Evolutionary conservation across 1,140 invertebrate genomes (phyloP), one percentile per base, ranked within the genome.

Genomic region (Lucilia sericata): DNA sequence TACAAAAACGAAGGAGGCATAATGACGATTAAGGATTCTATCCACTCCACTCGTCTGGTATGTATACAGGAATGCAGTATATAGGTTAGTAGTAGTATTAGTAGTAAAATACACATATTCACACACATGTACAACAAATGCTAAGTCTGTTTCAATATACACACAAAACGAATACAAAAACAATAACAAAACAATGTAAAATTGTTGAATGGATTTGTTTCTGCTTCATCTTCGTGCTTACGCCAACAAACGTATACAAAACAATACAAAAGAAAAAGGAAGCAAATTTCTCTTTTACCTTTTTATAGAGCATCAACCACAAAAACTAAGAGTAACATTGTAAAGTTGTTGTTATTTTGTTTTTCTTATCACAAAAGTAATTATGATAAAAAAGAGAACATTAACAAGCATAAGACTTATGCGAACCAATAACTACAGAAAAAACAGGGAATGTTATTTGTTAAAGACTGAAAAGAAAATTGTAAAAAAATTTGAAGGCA

Each of bases 51-150:
- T 49, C n/a, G 14, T 65, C 14, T 65, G 14, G 17, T 70, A 25
- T 70, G 65, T 80, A 80, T 80, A 80, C 76, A 80, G 76, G 47
- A 80, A 80, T 80, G 76, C 76, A 80, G 76, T 80, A 80, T 80
- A 80, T 80, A 80, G 76, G 76, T 80, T 80, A 80, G 76, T 80
- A 80, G 76, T 80, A 80, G 42, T 51, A 19, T 7, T 21, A 70
- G 42, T 51, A 19, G 21, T 21, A 70, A 70, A 10, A 70, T 5
- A 60, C 55, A n/a, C 14, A 60, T 3, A n/a, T 5, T 42, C 42
- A 42, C 55, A 60, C 55, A 60, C 55, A 60, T 3, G 14, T 60
- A 60, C 17, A 70, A 70, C 65, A 19, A 8, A 70, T 21, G 60
- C 19, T 12, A 51, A 12, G 5, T 55, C 51, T 55, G 51, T 55